These are phyloP conservation scores for Digitonthophagus gazella DNA, from an alignment of 2,888 invertebrate species.

Conservation along the genomic window DNA sequence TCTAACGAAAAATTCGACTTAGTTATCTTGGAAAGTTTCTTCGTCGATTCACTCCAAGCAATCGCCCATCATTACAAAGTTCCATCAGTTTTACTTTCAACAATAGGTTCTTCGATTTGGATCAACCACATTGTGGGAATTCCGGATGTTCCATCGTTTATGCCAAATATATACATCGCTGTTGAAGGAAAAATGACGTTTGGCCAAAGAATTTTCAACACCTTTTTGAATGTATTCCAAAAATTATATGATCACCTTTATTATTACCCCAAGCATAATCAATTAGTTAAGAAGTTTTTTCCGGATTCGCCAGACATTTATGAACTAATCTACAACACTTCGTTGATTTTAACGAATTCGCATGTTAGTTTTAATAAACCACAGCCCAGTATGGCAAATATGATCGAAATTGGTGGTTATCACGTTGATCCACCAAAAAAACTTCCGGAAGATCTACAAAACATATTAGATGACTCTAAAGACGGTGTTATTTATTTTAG, in stretches of 20 bases:
- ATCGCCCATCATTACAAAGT: conserved; percentile 43
- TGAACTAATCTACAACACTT: conserved; percentile 37
- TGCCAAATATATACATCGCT: conserved; percentile 51
- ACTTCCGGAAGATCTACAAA: conserved; percentile 52
- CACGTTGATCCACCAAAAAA: conserved; percentile 45
- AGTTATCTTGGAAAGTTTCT: conserved; percentile 50
- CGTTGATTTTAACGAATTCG: conserved; percentile 41
- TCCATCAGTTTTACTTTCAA: conserved; percentile 44
- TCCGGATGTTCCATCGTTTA: conserved; percentile 52
- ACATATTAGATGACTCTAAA: conserved; percentile 54
- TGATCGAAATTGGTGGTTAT: conserved; percentile 59
- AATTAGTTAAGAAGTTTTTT: conserved; percentile 39
- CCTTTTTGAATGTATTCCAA: conserved; percentile 44
- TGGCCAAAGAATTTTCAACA: conserved; percentile 55
- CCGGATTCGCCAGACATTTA: conserved; percentile 37
- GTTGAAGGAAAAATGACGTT: conserved; percentile 54
- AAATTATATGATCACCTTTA: conserved; percentile 36
- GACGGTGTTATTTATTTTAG: conserved; percentile 60
- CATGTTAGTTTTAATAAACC: conserved; percentile 55
- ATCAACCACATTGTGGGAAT: conserved; percentile 53
- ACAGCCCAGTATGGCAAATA: conserved; percentile 55
- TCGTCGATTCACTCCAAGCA: conserved; percentile 52
- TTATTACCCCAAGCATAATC: conserved; percentile 35
- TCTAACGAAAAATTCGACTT: conserved; percentile 46
- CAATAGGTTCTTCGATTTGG: conserved; percentile 48